phyloP scores from a whole-genome alignment of 2,113 vertebrate species.

The Ursus arctos region DNA sequence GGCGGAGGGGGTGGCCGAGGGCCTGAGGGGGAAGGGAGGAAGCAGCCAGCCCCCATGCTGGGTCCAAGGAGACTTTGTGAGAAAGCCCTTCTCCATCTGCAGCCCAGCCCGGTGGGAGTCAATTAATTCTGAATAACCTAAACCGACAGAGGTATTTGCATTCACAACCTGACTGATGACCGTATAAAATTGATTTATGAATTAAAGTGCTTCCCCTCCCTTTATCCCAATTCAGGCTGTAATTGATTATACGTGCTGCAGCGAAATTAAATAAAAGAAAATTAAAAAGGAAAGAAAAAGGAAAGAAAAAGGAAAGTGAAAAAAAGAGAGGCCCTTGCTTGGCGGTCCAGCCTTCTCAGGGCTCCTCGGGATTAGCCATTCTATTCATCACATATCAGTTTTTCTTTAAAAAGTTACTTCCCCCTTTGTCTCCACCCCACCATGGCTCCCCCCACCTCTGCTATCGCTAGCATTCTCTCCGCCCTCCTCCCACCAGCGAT shows the following conservation, averaged over 20 bases:
- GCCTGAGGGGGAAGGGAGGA: constrained; percentile 80
- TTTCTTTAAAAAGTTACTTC: constrained; percentile 89
- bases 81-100: constrained; percentile 89
- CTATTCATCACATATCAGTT: constrained; percentile 89
- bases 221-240: constrained; percentile 93
- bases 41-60: constrained; percentile 86
- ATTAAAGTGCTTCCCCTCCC: constrained; percentile 94
- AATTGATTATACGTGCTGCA: constrained; percentile 99
- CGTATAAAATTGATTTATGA: constrained; percentile 99
- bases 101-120: constrained; percentile 90
- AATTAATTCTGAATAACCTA: constrained; percentile 93
- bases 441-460: not conserved
- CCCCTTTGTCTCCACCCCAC: constrained; percentile 73
- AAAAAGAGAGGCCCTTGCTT: constrained; percentile 86
- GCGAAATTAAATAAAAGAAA: constrained; percentile 92
- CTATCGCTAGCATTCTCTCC: constrained; percentile 23
- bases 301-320: constrained; percentile 76
- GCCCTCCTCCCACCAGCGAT: constrained; percentile 54
- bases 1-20: constrained; percentile 70
- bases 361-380: constrained; percentile 86
- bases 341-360: constrained; percentile 85
- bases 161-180: constrained; percentile 99
- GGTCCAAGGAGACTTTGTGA: constrained; percentile 88
- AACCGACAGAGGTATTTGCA: constrained; percentile 93
- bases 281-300: constrained; percentile 87